Evolutionary conservation across 2,888 invertebrate genomes (phyloP), one percentile per base, ranked within the genome.

Genomic region (Cerastoderma edule): DNA sequence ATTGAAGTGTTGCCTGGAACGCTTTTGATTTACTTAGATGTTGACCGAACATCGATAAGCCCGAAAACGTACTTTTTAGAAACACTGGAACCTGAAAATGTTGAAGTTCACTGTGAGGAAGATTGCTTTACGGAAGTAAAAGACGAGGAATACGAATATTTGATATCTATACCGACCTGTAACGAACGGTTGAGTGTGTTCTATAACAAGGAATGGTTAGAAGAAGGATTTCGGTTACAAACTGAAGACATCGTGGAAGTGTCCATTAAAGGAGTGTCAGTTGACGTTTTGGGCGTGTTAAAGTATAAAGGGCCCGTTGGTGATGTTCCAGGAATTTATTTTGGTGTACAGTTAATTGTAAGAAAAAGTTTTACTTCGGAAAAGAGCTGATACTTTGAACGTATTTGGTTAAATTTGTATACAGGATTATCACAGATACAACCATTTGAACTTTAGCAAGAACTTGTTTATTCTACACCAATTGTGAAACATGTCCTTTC

Each of bases 331-430:
- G 91, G 91, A 56, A 85, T 85, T 35, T 83, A 85, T 75, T 90
- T 91, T 84, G 91, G 90, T 32, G 83, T 91, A 10, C 90, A 88
- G 82, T 83, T 89, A 53, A 79, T 80, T 87, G 88, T 86, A 86
- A 83, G 75, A 22, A 50, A 33, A 16, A 39, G 39, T 16, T 39
- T n/a, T n/a, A n/a, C n/a, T n/a, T n/a, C n/a, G n/a, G 22, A 53
- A 53, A 19, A 19, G 8, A 44, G 44, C 44, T 44, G 44, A 13
- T 13, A 44, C 19, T 10, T 13, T 19, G 16, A 44, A 44, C 10
- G 44, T 19, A 44, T 19, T 44, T 44, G 10, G 44, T 44, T 44
- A 13, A 44, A 13, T 10, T 19, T 44, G 44, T 44, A 44, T 44
- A 13, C 10, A 44, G 10, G 44, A 13, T 44, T 44, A 13, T 44